Conservation (phyloP, 2,888 invertebrate species). For the Drosophila mulleri region DNA sequence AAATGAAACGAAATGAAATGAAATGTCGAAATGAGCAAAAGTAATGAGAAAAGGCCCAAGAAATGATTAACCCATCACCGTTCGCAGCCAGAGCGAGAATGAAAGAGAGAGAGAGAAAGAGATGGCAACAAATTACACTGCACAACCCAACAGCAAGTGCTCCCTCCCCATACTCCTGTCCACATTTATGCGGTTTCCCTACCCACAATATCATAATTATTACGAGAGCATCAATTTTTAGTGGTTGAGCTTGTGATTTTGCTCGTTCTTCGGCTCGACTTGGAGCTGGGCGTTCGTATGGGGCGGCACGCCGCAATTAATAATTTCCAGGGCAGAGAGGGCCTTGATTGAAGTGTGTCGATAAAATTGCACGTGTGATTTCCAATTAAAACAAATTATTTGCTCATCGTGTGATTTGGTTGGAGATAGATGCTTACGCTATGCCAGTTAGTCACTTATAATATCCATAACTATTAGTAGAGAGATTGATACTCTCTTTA, state of each 20-base stretch:
- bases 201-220: slow-evolving; percentile 69
- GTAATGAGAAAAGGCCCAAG: slow-evolving; percentile 71
- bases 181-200: slow-evolving; percentile 20
- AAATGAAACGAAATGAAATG: slow-evolving; percentile 57
- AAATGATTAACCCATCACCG: slow-evolving; percentile 68
- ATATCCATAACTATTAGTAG: not conserved
- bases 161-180: not conserved
- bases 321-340: slow-evolving; percentile 6
- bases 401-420: slow-evolving; percentile 7
- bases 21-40: slow-evolving; percentile 77
- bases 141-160: slow-evolving; percentile 12
- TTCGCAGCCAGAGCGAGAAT: slow-evolving; percentile 6
- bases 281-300: not conserved
- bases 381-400: slow-evolving; percentile 53
- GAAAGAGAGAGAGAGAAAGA: not conserved
- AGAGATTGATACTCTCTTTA: not conserved
- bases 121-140: slow-evolving; percentile 10
- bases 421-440: not conserved
- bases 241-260: slow-evolving; percentile 37
- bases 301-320: slow-evolving; percentile 38
- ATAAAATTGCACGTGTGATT: slow-evolving; percentile 57
- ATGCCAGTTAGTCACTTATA: not conserved
- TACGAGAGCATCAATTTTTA: slow-evolving; percentile 55
- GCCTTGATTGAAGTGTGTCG: slow-evolving; percentile 22
- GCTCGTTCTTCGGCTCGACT: slow-evolving; percentile 1